Percentiles rank a stretch among this genome's conserved stretches.
phyloP scores from a whole-genome alignment of 2,888 invertebrate species.

The Rhabditoides inermis region DNA sequence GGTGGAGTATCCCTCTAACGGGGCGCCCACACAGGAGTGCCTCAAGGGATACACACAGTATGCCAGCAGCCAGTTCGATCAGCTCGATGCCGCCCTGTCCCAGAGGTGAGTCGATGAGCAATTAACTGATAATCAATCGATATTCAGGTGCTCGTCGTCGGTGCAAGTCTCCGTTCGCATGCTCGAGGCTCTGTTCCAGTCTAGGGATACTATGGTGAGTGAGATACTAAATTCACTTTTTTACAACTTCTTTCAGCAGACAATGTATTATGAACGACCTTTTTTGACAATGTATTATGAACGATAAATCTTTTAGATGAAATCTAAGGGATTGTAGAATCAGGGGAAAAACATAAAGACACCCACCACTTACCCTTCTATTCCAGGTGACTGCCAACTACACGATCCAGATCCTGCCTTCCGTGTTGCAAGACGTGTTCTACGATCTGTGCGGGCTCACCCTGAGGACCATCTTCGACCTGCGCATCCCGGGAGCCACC shows the following conservation, averaged over 20 bases:
- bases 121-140: background rate
- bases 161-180: constrained; percentile 75
- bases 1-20: too few relatives aligned
- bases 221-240: too few relatives aligned
- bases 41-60: constrained; percentile 45
- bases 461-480: constrained; percentile 80
- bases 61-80: constrained; percentile 42
- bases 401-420: constrained; percentile 75
- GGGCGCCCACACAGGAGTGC: too few relatives aligned
- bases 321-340: too few relatives aligned
- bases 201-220: constrained; percentile 48
- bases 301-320: too few relatives aligned
- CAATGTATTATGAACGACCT: too few relatives aligned
- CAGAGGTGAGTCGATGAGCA: too few relatives aligned
- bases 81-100: constrained; percentile 71
- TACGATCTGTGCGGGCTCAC: constrained; percentile 92
- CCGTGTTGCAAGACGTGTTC: constrained; percentile 77
- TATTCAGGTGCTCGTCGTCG: background rate
- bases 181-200: constrained; percentile 64
- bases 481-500: constrained; percentile 83
- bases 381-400: constrained; percentile 67
- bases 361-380: too few relatives aligned
- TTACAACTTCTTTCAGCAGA: too few relatives aligned
- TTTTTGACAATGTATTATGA: too few relatives aligned
- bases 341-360: too few relatives aligned